A percentile compares a stretch with the other conserved stretches of the same genome.
These are phyloP conservation scores for Felis catus DNA, from an alignment of 2,113 vertebrate species.

Conservation along the genomic window F.catus_Fca126_mat1.0 CM031416.1:144544501-144545000, in stretches of 20 bases:
- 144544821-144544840: background rate
- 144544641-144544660: rapidly evolving
- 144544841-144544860: background rate
- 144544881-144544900: rapidly evolving
- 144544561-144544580: background rate
- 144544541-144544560: rapidly evolving
- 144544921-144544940: too few species aligned
- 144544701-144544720: background rate
- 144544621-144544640: rapidly evolving
- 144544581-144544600: background rate
- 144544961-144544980: rapidly evolving
- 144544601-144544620: background rate
- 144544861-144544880: rapidly evolving
- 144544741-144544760: background rate
- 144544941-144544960: too few species aligned
- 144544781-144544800: rapidly evolving
- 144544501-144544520: background rate
- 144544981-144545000: background rate
- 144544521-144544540: background rate
- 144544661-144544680: background rate
- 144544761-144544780: background rate
- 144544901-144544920: background rate
- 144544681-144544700: background rate
- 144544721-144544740: rapidly evolving
- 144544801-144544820: background rate